Evolutionary conservation across 2,113 vertebrate genomes (phyloP).

Genomic region (Stegostoma tigrinum): DNA sequence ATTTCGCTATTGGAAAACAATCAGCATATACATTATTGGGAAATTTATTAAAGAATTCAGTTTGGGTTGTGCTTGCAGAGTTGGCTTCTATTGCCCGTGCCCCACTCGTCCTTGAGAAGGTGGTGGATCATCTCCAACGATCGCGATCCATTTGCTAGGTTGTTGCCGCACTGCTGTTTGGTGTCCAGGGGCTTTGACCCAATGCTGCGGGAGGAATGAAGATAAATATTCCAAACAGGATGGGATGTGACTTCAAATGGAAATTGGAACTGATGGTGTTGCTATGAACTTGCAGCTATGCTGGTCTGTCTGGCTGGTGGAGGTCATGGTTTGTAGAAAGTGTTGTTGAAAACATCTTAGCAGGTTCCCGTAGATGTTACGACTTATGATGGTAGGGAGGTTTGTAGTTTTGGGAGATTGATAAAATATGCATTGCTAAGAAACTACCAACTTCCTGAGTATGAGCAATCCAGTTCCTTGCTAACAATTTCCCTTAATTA

Average conservation of each 20-base stretch:
- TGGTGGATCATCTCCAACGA: neutral
- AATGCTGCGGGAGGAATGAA: neutral
- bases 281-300: neutral
- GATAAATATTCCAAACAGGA: neutral
- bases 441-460: neutral
- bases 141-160: neutral
- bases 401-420: neutral
- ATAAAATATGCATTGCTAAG: neutral
- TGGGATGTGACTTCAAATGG: neutral
- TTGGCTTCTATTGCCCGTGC: neutral
- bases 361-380: neutral
- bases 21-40: neutral
- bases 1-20: neutral
- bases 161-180: neutral
- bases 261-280: neutral
- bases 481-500: neutral
- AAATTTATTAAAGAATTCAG: neutral
- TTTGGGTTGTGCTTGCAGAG: neutral
- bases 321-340: neutral
- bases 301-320: neutral
- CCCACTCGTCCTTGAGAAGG: neutral
- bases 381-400: neutral
- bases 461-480: neutral
- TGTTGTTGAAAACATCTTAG: neutral
- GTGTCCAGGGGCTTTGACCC: neutral